These are phyloP conservation scores for Florisuga fusca DNA, from an alignment of 2,797 vertebrate species.

Conservation along the genomic window DNA sequence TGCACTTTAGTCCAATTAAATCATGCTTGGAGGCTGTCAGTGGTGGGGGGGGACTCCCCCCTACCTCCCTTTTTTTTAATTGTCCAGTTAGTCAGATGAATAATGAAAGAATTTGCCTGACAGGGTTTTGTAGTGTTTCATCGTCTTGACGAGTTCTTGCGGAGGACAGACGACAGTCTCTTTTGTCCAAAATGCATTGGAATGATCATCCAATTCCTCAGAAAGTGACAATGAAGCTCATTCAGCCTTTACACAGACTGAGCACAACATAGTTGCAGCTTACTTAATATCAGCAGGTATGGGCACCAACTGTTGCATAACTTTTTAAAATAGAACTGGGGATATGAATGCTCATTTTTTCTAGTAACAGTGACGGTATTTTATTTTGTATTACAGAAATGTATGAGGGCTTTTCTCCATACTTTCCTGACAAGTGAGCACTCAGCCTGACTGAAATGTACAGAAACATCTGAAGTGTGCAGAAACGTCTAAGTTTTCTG, in stretches of 20 bases:
- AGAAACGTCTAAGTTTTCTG: not conserved
- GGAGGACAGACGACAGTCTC: constrained; percentile 2
- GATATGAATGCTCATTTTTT: not conserved
- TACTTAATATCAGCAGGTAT: constrained; percentile 97
- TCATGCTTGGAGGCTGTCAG: constrained; percentile 26
- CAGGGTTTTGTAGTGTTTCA: not conserved
- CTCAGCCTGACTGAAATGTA: not conserved
- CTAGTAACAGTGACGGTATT: not conserved
- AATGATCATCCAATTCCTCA: constrained; percentile 80
- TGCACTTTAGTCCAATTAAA: constrained; percentile 67
- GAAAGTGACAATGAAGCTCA: constrained; percentile 75
- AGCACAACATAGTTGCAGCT: constrained; percentile 93
- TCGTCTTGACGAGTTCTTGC: constrained; percentile 17
- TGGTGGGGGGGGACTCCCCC: not conserved
- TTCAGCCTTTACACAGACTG: constrained; percentile 90
- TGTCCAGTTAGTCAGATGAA: constrained; percentile 52
- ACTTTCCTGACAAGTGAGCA: not conserved
- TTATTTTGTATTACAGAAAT: not conserved
- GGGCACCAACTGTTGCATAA: not conserved
- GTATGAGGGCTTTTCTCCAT: not conserved
- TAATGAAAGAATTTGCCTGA: constrained; percentile 54
- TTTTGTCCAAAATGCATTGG: constrained; percentile 73
- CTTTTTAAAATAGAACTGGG: not conserved
- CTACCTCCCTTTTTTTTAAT: not conserved
- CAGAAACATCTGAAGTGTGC: not conserved